Evolutionary conservation across 2,797 vertebrate species (phyloP), one percentile per base, ranked within the genome.

Genomic region (Rhinogobio ventralis): DNA sequence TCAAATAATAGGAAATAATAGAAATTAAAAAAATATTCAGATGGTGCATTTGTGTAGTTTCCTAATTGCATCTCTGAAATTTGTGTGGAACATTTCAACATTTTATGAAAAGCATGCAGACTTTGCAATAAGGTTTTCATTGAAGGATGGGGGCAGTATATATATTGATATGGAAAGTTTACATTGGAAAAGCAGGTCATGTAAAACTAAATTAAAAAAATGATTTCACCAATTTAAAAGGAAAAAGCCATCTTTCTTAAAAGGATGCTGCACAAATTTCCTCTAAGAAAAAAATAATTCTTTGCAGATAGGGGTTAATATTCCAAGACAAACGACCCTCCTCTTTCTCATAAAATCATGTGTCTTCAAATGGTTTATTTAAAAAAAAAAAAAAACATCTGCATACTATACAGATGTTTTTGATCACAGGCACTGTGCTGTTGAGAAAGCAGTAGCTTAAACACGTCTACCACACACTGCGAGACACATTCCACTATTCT

Each of bases 351-450:
- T 62, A 23, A 78, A 73, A 73, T 62, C 0, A 23, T 60, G 46
- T 17, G 15, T 20, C 57, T 42, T 60, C 30, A 42, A 78, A 64
- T 79, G 0, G 6, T 80, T n/a, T 19, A n/a, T 30, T n/a, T 11
- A 17, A 77, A 77, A 4, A 20, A 17, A 13, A 45, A n/a, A 36
- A 51, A 51, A 74, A 74, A 53, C 17, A 53, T 49, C 25, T 64
- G 28, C 76, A 64, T 19, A 14, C 53, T 33, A 53, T 49, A 46
- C 80, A 78, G 51, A 67, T 84, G 74, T 68, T 69, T 78, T 73
- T 77, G 82, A 46, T 78, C 60, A 67, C 62, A 55, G 45, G 60
- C 25, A 30, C 17, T 53, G 46, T 39, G 49, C 36, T 57, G 39
- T 39, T 60, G 19, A 68, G 17, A 42, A 33, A 39, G 36, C 45